phyloP scores from a whole-genome alignment of 2,888 invertebrate genomes.

The Drosophila subsilvestris region DNA sequence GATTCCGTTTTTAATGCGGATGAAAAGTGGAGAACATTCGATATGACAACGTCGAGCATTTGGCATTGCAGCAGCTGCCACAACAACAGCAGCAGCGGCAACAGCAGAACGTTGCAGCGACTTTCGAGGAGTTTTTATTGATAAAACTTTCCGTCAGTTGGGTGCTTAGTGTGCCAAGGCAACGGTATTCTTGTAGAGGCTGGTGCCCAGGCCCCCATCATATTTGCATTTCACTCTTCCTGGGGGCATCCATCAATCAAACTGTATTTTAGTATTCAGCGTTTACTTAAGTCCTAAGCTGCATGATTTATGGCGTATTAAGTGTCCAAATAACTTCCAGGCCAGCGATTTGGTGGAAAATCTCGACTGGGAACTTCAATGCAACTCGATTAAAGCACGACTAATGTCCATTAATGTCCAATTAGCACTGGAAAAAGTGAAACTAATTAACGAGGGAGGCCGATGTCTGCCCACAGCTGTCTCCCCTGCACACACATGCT shows the following conservation, averaged over 20 bases:
- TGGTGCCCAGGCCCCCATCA: conserved; percentile 10
- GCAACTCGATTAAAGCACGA: background rate
- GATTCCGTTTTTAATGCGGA: conserved; percentile 61
- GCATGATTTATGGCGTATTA: conserved; percentile 28
- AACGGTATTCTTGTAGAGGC: conserved; percentile 29
- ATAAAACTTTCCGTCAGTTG: conserved; percentile 65
- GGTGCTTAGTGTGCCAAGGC: conserved; percentile 60
- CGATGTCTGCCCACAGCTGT: too few relatives aligned
- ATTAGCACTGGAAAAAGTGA: background rate
- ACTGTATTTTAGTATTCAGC: conserved; percentile 18
- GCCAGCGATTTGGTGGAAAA: background rate
- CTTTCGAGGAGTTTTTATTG: conserved; percentile 68
- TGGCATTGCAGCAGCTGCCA: conserved; percentile 45
- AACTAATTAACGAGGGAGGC: background rate
- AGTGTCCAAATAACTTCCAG: background rate
- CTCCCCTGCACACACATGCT: background rate
- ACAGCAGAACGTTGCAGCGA: conserved; percentile 37
- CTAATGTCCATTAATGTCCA: background rate
- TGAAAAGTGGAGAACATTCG: conserved; percentile 41
- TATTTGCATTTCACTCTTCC: conserved; percentile 17
- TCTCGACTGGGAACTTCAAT: background rate
- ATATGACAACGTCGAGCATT: conserved; percentile 54
- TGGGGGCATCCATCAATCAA: conserved; percentile 34
- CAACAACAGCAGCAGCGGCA: conserved; percentile 19
- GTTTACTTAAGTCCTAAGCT: conserved; percentile 18